A percentile compares a stretch with the other conserved stretches of the same genome.
Evolutionary conservation across 2,888 invertebrate species (phyloP).

Genomic region (Macrosiphum euphorbiae): DNA sequence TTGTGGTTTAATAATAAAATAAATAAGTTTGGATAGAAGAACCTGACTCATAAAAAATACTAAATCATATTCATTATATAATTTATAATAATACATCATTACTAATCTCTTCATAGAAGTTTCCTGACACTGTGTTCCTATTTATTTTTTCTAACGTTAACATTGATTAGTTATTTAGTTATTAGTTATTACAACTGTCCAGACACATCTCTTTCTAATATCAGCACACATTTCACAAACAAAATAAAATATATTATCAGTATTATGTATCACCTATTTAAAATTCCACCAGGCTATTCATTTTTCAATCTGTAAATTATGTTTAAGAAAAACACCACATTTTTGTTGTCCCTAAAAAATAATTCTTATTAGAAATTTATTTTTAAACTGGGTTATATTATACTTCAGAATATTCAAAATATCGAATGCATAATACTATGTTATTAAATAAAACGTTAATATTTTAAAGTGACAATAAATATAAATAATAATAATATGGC

Average conservation of each 20-base stretch:
- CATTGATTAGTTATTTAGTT: neutral
- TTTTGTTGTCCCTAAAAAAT: neutral
- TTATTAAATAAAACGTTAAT: neutral
- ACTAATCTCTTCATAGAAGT: neutral
- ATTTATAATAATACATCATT: neutral
- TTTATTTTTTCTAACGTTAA: neutral
- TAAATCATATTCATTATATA: neutral
- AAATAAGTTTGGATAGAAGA: neutral
- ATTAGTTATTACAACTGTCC: neutral
- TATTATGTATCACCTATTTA: neutral
- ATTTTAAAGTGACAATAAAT: neutral
- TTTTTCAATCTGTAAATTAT: neutral
- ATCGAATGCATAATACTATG: neutral
- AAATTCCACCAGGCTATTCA: neutral
- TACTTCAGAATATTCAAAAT: neutral
- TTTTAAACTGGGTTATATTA: neutral
- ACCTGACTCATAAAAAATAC: neutral
- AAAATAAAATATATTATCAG: neutral
- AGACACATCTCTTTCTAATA: neutral
- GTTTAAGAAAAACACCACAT: neutral
- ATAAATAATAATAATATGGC: slow-evolving; percentile 4
- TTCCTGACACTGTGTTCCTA: neutral
- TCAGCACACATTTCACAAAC: neutral
- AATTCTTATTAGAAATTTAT: neutral
- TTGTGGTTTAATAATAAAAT: neutral